phyloP scores from a whole-genome alignment of 2,113 vertebrate genomes.

The Isichthys henryi region DNA sequence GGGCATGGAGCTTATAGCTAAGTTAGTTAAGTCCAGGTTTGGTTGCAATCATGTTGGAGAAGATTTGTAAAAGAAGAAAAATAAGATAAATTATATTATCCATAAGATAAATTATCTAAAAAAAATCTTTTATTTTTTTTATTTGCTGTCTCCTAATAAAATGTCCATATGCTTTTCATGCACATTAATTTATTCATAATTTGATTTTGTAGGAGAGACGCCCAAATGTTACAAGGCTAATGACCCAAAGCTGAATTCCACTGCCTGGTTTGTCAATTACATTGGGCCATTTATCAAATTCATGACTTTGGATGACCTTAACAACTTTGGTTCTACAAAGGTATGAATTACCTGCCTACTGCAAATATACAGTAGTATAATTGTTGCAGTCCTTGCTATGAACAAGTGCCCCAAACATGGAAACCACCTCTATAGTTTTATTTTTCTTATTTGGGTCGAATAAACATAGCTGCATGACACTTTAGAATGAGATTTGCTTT shows the following conservation, averaged over 20 bases:
- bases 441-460: neutral
- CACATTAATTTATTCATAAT: neutral
- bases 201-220: constrained; percentile 27
- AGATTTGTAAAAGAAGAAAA: neutral
- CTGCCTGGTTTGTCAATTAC: constrained; percentile 62
- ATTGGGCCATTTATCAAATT: constrained; percentile 50
- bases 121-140: neutral
- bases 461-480: neutral
- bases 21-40: neutral
- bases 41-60: neutral
- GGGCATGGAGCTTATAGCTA: neutral
- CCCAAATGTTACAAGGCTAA: constrained; percentile 52
- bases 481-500: neutral
- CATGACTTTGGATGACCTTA: constrained; percentile 47
- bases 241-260: constrained; percentile 53
- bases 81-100: too few relatives aligned
- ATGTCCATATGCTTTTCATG: neutral
- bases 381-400: neutral
- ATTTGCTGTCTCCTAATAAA: neutral
- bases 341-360: constrained; percentile 24
- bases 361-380: neutral
- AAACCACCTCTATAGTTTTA: neutral
- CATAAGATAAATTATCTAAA: neutral
- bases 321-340: constrained; percentile 40
- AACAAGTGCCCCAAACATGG: neutral